Evolutionary conservation across 2,888 invertebrate genomes (phyloP).

Genomic region (Stomorhina lunata): DNA sequence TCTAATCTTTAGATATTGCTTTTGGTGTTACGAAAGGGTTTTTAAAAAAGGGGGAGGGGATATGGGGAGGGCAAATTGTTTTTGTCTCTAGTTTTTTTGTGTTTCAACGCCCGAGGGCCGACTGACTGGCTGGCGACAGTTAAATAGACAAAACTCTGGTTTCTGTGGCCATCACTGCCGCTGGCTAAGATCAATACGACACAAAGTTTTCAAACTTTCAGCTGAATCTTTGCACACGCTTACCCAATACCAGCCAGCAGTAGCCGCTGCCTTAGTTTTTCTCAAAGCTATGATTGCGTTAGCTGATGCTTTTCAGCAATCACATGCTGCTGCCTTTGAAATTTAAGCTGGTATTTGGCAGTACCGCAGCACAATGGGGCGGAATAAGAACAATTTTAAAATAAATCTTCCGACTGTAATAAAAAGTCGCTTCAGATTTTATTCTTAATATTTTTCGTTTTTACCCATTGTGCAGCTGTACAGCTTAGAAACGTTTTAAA

Average conservation of each 20-base stretch:
- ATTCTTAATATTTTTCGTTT: no score
- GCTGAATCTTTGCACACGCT: constrained; percentile 8
- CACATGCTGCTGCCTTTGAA: constrained; percentile 1
- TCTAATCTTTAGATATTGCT: background rate
- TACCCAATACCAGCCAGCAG: background rate
- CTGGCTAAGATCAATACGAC: constrained; percentile 49
- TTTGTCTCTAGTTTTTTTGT: background rate
- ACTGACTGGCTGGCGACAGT: constrained; percentile 64
- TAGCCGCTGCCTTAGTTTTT: background rate
- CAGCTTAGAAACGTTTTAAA: constrained; percentile 44
- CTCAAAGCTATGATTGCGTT: background rate
- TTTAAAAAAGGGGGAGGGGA: constrained; percentile 10
- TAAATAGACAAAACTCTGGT: constrained; percentile 61
- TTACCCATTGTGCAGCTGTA: no score
- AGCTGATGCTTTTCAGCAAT: background rate
- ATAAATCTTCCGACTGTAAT: no score
- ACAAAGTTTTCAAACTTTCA: background rate
- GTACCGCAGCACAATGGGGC: no score
- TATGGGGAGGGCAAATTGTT: constrained; percentile 15
- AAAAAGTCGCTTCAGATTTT: no score
- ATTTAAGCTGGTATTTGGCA: constrained; percentile 14
- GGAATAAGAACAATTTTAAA: no score
- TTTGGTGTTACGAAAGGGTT: constrained; percentile 16
- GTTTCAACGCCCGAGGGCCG: constrained; percentile 42
- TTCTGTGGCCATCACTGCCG: constrained; percentile 62